Evolutionary conservation across 2,888 invertebrate genomes (phyloP).

Genomic region (Epinotia nisella): DNA sequence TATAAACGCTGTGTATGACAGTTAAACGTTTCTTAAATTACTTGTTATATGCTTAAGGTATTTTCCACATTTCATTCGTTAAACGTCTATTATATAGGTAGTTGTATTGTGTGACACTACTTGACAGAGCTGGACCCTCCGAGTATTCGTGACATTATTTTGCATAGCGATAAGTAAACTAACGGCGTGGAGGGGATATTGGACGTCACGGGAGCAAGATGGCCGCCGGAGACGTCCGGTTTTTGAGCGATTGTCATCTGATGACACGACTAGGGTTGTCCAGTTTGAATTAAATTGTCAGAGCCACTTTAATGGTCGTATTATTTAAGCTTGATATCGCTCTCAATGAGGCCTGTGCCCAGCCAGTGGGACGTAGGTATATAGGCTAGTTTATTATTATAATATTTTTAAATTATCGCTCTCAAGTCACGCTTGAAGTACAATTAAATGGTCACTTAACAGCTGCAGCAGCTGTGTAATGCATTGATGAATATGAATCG

Average conservation of each 20-base stretch:
- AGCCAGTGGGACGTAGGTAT: too few species aligned
- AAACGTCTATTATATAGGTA: too few species aligned
- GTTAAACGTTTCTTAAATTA: neutral
- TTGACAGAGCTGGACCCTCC: slow-evolving; percentile 23
- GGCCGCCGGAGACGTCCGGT: slow-evolving; percentile 67
- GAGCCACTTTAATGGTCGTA: too few species aligned
- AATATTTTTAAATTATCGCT: too few species aligned
- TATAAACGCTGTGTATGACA: neutral
- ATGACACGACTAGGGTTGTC: slow-evolving; percentile 70
- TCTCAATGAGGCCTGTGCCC: too few species aligned
- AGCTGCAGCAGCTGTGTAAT: too few species aligned
- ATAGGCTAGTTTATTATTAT: too few species aligned
- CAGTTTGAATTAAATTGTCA: neutral
- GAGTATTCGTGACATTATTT: slow-evolving; percentile 25
- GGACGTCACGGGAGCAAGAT: slow-evolving; percentile 65
- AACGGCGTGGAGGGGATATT: slow-evolving; percentile 68
- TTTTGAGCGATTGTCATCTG: slow-evolving; percentile 80
- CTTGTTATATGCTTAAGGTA: too few species aligned
- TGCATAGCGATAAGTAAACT: slow-evolving; percentile 32
- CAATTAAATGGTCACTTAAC: too few species aligned
- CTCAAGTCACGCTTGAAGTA: too few species aligned
- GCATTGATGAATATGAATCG: too few species aligned
- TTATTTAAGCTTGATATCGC: neutral
- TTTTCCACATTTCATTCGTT: neutral
- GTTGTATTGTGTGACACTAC: slow-evolving; percentile 1